Evolutionary conservation across 2,888 invertebrate genomes (phyloP), one percentile per base, ranked within the genome.

Genomic region (Dryocosmus kuriphilus): DNA sequence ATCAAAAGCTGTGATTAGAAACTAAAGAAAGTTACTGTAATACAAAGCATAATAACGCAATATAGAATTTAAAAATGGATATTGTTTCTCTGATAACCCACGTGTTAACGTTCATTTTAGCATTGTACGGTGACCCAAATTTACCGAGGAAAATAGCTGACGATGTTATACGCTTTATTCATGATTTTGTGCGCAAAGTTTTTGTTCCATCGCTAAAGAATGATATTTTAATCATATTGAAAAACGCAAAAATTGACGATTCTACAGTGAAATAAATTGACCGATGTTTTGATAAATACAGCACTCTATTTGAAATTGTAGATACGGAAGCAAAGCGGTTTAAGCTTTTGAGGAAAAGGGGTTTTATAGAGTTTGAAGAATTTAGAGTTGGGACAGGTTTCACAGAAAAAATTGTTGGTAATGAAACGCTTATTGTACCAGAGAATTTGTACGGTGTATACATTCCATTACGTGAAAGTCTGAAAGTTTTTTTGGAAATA

Each of bases 401-500:
- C 61, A 24, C 35, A 5, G 38, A 61, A 41, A 61, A 30, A 75
- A 63, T 79, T 35, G 32, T 61, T 19, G 46, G 62, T 35, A 61
- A 75, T 41, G 22, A 78, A 55, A 35, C 27, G 19, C 7, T 67
- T 22, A 62, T 38, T n/a, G 32, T 73, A 77, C 27, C 79, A 27
- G 35, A 77, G 24, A 6, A 76, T 32, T 11, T 77, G 46, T 74
- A 51, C 35, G 76, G 46, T 51, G n/a, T 78, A 74, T 22, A 61
- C 6, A 71, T 80, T 61, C 74, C 78, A 16, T 76, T 67, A 61
- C 60, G 63, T 62, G 16, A 75, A 65, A 38, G 46, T 16, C 74
- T 80, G 27, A 76, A 77, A 73, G 19, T 76, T n/a, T 80, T 77
- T 63, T 63, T 80, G 35, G 77, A 76, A 76, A 78, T 80, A 55